Percentiles rank a stretch among this genome's conserved stretches.
phyloP scores from a whole-genome alignment of 2,888 invertebrate genomes.

The Agonopterix heracliana region DNA sequence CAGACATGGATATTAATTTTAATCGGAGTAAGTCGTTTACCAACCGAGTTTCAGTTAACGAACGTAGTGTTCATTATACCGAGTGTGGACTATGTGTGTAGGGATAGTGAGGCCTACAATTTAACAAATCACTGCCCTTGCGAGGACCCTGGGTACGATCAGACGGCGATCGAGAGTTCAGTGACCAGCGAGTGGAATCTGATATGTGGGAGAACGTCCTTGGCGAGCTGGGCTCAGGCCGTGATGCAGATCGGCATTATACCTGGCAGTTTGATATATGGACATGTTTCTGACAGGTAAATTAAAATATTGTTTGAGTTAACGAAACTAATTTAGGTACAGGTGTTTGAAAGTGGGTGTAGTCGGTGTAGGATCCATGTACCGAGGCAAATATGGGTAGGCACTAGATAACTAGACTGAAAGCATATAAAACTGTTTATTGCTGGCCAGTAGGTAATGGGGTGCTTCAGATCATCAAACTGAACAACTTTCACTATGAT shows the following conservation, averaged over 20 bases:
- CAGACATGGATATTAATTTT: slow-evolving; percentile 63
- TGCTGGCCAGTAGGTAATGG: too few species aligned
- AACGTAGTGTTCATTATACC: slow-evolving; percentile 77
- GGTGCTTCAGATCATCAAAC: too few species aligned
- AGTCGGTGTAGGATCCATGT: too few species aligned
- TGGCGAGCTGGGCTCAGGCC: slow-evolving; percentile 74
- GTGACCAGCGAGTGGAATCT: slow-evolving; percentile 78
- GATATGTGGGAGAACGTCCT: slow-evolving; percentile 72
- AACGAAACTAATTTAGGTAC: background rate
- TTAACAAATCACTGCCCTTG: slow-evolving; percentile 59
- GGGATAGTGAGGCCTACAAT: slow-evolving; percentile 44
- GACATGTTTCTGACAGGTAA: slow-evolving; percentile 69
- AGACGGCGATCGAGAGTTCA: slow-evolving; percentile 67
- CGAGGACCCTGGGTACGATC: slow-evolving; percentile 69
- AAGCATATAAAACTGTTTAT: too few species aligned
- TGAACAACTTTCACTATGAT: too few species aligned
- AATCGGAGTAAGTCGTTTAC: slow-evolving; percentile 67
- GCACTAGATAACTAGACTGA: too few species aligned
- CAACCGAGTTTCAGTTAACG: slow-evolving; percentile 74
- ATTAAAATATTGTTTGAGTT: background rate
- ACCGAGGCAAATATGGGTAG: too few species aligned
- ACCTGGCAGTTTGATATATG: slow-evolving; percentile 71
- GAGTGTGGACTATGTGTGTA: slow-evolving; percentile 64
- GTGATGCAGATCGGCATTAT: slow-evolving; percentile 75
- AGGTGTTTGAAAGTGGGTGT: too few species aligned